Evolutionary conservation across 1,140 invertebrate species (phyloP), one percentile per base, ranked within the genome.

Genomic region (Drosophila grimshawi): DNA sequence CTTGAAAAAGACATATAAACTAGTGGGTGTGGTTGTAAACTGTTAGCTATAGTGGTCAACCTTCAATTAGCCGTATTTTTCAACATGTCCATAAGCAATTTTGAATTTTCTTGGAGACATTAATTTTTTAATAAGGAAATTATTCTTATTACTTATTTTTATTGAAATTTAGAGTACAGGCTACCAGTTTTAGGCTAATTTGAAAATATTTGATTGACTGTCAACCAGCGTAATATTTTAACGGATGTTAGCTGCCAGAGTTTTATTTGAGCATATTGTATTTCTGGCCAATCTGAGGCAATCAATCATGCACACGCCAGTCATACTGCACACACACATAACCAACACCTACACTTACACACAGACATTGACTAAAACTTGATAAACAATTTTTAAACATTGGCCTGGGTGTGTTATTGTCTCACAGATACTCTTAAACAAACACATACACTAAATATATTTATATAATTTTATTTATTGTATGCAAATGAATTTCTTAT

Each of bases 211-310:
- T 56, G 6, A 46, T 46, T 46, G 30, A 3, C 41, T 35, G 30
- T 60, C 43, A 60, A 29, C 46, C 3, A 27, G 57, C 41, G n/a
- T 45, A 11, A 62, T 49, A 62, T 11, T 62, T 30, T n/a, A 68
- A 53, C 33, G 46, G 7, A 49, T 67, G 27, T 71, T 48, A 53
- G 37, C 55, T 37, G 6, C 29, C n/a, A 33, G 27, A 35, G 10
- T 67, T 29, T 68, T 56, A 33, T 46, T 57, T 78, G 11, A 19
- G 29, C 74, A 60, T 72, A 72, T 78, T 72, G 68, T 70, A 35
- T 73, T 88, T 88, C 62, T 60, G 51, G 64, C 64, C 75, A 86
- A 79, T 79, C 82, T 86, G 27, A 60, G 79, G 60, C 73, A 82
- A 86, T 88, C 82, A 86, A 86, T 86, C 82, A 82, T 79, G 62